Base-by-base conservation (phyloP, 2,888 invertebrate genomes). In the Pachymerium ferrugineum region DNA sequence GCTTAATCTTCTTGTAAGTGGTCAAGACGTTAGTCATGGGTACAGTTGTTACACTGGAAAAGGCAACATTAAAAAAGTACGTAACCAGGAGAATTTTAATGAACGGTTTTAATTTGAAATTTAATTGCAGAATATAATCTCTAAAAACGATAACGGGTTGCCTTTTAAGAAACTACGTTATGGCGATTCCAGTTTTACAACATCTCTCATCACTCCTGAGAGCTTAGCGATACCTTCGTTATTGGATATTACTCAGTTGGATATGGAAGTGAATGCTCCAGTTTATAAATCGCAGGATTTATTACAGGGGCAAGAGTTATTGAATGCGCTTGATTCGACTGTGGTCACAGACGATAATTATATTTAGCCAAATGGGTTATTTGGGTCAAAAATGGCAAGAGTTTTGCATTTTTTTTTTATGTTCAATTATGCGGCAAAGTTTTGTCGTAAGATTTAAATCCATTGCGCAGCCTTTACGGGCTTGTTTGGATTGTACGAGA, bases 1-100 rank as follows among this genome's bases (percentile, higher is more conserved):
- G 81, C 92, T 94, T 90, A 96, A 96, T 86, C 89, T 96, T 79
- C 87, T 96, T 86, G 91, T 96, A 85, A 94, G 92, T 87, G 96
- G 96, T 80, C 94, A 94, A 84, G 96, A 96, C 84, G 90, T 92
- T 83, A 91, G 91, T 85, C 92, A 94, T 79, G 96, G 95, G 78
- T 96, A 96, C 84, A 89, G 90, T 81, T 93, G 93, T 84, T 87
- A 91, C 84, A 89, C 90, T 29, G 75, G 68, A 19, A 75, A 69
- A 30, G 69, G 31, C 12, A 6, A 8, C 12, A 14, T 10, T 14
- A 69, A 69, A 69, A 69, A 69, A 69, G 33, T 33, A 69, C 12
- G 4, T 67, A 5, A n/a, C n/a, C n/a, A n/a, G n/a, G n/a, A n/a
- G n/a, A n/a, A n/a, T n/a, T n/a, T n/a, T n/a, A n/a, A n/a, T n/a